Conservation (phyloP, 2,113 vertebrate species). For the Egretta garzetta region DNA sequence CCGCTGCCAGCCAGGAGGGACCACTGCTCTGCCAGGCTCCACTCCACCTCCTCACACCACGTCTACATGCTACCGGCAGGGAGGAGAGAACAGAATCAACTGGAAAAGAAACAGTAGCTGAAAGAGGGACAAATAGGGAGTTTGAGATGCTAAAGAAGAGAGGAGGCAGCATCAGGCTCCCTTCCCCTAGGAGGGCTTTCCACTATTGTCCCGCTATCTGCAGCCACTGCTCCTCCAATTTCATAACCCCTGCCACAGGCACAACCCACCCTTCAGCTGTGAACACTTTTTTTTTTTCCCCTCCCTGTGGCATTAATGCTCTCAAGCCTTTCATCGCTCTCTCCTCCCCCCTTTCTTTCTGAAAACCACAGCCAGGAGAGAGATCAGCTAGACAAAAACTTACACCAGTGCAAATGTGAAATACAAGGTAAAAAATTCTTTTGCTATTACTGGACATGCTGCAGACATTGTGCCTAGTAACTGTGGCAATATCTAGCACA, state of each 20-base stretch:
- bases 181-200: not conserved
- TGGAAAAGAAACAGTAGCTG: not conserved
- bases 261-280: not conserved
- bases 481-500: constrained; percentile 10
- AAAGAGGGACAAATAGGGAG: not conserved
- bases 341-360: not conserved
- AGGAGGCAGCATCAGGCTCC: not conserved
- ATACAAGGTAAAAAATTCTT: not conserved
- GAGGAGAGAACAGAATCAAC: not conserved
- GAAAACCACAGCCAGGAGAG: not conserved
- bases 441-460: constrained; percentile 41
- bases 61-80: not conserved
- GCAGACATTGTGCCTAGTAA: constrained; percentile 31
- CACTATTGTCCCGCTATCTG: not conserved
- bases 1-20: not conserved
- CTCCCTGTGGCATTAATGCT: not conserved
- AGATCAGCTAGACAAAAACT: not conserved
- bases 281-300: not conserved
- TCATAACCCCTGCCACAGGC: not conserved
- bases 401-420: constrained; percentile 32
- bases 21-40: not conserved
- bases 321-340: not conserved
- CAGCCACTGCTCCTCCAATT: not conserved
- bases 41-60: not conserved
- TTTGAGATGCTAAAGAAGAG: not conserved